Conservation (phyloP, 1,140 invertebrate species). For the Rhagoletis zephyria region DNA sequence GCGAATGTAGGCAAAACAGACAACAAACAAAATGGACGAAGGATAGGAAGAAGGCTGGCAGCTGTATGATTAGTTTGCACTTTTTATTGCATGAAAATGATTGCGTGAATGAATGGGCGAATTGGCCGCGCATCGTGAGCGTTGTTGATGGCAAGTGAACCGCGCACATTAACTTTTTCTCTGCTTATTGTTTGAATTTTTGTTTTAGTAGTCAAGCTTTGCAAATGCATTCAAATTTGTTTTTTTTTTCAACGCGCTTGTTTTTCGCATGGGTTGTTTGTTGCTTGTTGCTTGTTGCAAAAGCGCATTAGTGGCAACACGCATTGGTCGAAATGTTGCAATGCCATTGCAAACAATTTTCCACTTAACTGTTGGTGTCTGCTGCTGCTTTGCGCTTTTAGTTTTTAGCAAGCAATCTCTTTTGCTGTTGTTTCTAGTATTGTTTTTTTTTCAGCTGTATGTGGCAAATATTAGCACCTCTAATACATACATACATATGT, state of each 20-base stretch:
- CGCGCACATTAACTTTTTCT: neutral
- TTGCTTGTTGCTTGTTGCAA: neutral
- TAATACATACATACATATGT: too few relatives aligned
- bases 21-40: too few relatives aligned
- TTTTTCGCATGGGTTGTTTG: neutral
- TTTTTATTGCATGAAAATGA: neutral
- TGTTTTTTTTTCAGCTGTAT: neutral
- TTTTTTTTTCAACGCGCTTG: neutral
- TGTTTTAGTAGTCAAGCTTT: slow-evolving; percentile 1
- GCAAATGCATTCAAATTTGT: slow-evolving; percentile 33
- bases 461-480: neutral
- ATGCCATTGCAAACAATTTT: neutral
- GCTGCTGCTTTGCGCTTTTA: neutral
- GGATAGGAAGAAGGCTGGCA: too few relatives aligned
- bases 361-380: slow-evolving; percentile 22
- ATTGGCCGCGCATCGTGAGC: neutral
- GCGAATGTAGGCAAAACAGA: too few relatives aligned
- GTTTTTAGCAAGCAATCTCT: slow-evolving; percentile 18
- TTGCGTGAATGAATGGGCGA: neutral
- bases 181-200: neutral
- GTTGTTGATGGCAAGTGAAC: neutral
- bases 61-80: slow-evolving; percentile 7
- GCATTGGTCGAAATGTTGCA: neutral
- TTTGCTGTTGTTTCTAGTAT: neutral
- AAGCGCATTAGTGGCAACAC: neutral